Percentiles rank a stretch among this genome's conserved stretches.
phyloP scores from a whole-genome alignment of 2,797 vertebrate genomes.

The Pseudotriccus pelzelni region DNA sequence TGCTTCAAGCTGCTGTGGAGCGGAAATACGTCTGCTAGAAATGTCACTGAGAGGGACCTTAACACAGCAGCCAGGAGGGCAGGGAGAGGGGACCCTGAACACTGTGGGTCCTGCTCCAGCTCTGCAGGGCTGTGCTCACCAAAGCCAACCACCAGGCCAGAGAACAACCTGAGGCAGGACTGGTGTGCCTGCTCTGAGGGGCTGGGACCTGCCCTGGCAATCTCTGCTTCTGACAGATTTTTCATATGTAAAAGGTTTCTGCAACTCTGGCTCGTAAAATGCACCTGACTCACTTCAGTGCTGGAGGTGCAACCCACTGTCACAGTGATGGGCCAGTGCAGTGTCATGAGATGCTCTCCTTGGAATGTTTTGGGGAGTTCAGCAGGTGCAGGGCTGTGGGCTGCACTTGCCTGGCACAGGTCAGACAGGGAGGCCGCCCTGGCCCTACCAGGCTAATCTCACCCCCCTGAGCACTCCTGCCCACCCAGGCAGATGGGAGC shows the following conservation, averaged over 20 bases:
- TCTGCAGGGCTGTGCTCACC: neutral
- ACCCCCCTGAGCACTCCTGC: neutral
- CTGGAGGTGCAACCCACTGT: neutral
- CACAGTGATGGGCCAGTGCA: accelerated
- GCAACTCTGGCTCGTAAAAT: neutral
- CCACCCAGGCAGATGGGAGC: neutral
- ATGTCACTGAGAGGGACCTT: neutral
- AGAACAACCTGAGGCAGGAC: neutral
- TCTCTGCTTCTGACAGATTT: neutral
- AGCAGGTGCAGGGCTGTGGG: neutral
- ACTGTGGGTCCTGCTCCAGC: neutral
- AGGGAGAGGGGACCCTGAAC: neutral
- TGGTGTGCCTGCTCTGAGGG: neutral
- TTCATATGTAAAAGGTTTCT: neutral
- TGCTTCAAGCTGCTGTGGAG: neutral
- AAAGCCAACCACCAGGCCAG: neutral
- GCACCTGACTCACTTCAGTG: neutral
- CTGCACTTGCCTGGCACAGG: neutral
- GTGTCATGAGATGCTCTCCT: neutral
- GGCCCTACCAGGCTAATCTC: neutral
- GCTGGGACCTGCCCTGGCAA: neutral
- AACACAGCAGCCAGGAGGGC: accelerated
- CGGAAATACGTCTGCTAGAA: neutral
- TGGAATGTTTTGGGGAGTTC: neutral
- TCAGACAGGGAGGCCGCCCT: accelerated